These are phyloP conservation scores for Holacanthella duospinosa DNA, from an alignment of 2,888 invertebrate genomes.

Conservation along the genomic window DNA sequence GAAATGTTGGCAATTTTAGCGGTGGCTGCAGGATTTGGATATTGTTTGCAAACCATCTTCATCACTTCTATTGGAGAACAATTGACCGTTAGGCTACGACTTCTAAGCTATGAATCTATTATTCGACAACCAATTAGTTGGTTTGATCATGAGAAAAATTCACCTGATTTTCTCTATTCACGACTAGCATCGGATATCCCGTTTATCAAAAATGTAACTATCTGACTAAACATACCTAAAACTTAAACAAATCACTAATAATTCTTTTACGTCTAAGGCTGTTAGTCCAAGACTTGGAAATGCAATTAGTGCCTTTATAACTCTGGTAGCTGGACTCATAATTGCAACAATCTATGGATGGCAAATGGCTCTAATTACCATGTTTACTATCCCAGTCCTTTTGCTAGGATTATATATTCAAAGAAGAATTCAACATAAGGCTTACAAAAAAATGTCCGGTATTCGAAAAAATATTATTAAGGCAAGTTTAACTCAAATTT, in stretches of 20 bases:
- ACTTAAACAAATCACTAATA: not conserved
- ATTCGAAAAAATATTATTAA: not conserved
- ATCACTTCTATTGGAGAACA: not conserved
- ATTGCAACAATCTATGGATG: not conserved
- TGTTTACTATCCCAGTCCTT: not conserved
- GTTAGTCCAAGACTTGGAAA: not conserved
- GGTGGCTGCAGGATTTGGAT: not conserved
- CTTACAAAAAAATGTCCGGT: not conserved
- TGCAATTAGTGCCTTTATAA: not conserved
- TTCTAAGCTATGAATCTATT: constrained; percentile 34
- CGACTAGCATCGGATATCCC: constrained; percentile 38
- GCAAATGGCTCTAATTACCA: not conserved
- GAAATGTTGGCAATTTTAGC: constrained; percentile 19
- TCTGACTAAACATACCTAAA: not conserved
- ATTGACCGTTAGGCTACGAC: constrained; percentile 34
- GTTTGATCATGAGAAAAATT: constrained; percentile 38
- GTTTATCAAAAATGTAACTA: constrained; percentile 39
- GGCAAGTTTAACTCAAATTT: no score
- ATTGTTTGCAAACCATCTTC: not conserved
- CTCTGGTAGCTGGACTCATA: not conserved
- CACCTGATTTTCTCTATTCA: constrained; percentile 37
- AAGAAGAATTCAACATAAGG: not conserved
- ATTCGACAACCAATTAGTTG: constrained; percentile 41
- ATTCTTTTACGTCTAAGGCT: constrained; percentile 5
- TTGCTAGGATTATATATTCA: not conserved